Conservation (phyloP, 2,888 invertebrate species). For the Acleris literana region DNA sequence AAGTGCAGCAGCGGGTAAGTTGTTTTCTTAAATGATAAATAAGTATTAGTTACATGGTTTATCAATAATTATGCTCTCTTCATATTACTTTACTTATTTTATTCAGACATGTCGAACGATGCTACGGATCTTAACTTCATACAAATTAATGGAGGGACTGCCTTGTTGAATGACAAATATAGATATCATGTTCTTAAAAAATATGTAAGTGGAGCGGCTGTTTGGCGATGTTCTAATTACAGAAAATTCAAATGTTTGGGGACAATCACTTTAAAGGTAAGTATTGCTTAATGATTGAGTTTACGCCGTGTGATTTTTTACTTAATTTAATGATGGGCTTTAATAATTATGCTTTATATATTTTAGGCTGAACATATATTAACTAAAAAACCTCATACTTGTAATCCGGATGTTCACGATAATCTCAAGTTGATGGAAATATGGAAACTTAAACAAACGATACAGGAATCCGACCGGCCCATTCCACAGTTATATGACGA, state of each 20-base stretch:
- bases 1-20: too few relatives aligned
- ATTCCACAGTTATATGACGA: constrained; percentile 8
- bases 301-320: not conserved
- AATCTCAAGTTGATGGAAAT: constrained; percentile 4
- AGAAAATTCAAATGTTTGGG: too few relatives aligned
- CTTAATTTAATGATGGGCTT: too few relatives aligned
- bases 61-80: not conserved
- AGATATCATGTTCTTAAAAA: too few relatives aligned
- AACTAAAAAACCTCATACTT: not conserved
- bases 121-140: constrained; percentile 5
- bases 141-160: constrained; percentile 4
- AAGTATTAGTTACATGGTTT: constrained; percentile 7
- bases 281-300: too few relatives aligned
- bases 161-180: constrained; percentile 5
- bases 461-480: constrained; percentile 6
- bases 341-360: too few relatives aligned
- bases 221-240: too few relatives aligned
- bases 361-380: not conserved
- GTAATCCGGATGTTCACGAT: too few relatives aligned
- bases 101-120: constrained; percentile 4
- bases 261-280: too few relatives aligned
- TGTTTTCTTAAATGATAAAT: not conserved
- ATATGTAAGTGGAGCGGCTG: too few relatives aligned
- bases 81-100: not conserved
- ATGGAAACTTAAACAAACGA: constrained; percentile 1